Percentiles rank a stretch among this genome's conserved stretches.
These are phyloP conservation scores for Hetaerina titia DNA, from an alignment of 2,888 invertebrate species.

Conservation along the genomic window DNA sequence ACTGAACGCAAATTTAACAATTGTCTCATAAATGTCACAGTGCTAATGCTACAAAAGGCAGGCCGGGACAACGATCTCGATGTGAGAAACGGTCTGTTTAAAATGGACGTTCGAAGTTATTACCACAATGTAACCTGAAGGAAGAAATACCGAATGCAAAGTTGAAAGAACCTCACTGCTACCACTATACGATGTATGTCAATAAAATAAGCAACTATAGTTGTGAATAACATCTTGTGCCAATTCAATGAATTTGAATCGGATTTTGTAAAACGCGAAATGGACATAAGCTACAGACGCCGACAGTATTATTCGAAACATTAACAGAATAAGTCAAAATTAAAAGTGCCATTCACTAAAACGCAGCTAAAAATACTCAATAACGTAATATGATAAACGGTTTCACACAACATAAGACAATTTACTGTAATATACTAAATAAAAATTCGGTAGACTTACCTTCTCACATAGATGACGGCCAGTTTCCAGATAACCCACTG, in stretches of 20 bases:
- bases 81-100: constrained; percentile 66
- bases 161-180: neutral
- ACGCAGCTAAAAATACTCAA: constrained; percentile 25
- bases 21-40: constrained; percentile 23
- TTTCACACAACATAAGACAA: constrained; percentile 64
- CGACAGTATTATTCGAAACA: constrained; percentile 58
- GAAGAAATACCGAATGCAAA: constrained; percentile 33
- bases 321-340: constrained; percentile 41
- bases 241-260: constrained; percentile 19
- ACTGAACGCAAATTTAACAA: neutral
- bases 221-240: neutral
- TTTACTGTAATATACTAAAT: neutral
- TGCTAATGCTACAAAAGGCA: neutral
- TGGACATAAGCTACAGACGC: constrained; percentile 63
- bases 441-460: constrained; percentile 77
- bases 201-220: constrained; percentile 6
- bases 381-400: constrained; percentile 47
- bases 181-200: neutral
- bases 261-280: constrained; percentile 55
- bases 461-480: constrained; percentile 81
- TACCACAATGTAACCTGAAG: constrained; percentile 38
- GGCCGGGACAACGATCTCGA: constrained; percentile 52
- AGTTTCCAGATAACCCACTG: constrained; percentile 76
- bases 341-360: constrained; percentile 52
- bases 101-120: constrained; percentile 58